Percentiles rank a stretch among this genome's conserved stretches.
Evolutionary conservation across 1,140 invertebrate genomes (phyloP).

Genomic region (Wiebesia pumilae): DNA sequence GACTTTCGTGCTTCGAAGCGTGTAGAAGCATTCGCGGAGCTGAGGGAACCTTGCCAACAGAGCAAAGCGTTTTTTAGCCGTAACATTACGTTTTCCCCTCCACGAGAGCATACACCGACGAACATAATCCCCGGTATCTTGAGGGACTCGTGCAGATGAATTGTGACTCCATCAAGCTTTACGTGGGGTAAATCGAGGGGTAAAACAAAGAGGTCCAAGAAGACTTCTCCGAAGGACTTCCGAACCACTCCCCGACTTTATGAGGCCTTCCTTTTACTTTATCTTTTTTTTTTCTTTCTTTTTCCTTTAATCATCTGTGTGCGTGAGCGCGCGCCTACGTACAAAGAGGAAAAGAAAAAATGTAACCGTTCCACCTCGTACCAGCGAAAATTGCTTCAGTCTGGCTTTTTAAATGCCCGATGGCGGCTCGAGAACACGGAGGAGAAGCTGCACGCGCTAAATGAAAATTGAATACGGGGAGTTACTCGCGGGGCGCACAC

Average conservation of each 20-base stretch:
- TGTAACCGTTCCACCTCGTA: not conserved
- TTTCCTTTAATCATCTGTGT: not conserved
- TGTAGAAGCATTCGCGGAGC: not conserved
- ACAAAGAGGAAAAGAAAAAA: not conserved
- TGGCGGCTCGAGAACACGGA: not conserved
- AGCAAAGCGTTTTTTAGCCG: not conserved
- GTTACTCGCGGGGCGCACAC: not conserved
- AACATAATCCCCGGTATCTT: constrained; percentile 20
- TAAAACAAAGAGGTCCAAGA: constrained; percentile 21
- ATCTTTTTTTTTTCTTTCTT: not conserved
- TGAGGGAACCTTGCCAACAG: not conserved
- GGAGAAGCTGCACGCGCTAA: no score
- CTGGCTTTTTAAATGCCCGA: no score
- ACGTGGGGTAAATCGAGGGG: constrained; percentile 20
- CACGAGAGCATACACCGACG: not conserved
- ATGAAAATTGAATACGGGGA: no score
- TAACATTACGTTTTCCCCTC: not conserved
- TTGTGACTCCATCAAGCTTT: constrained; percentile 24
- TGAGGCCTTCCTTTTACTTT: no score
- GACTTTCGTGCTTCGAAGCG: not conserved
- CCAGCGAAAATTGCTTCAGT: not conserved
- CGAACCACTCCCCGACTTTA: not conserved
- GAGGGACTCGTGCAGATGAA: constrained; percentile 15
- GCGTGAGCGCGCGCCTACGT: no score
- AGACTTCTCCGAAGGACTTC: not conserved